These are phyloP conservation scores for Anguilla obscura DNA, from an alignment of 2,797 vertebrate genomes.

Conservation along the genomic window DNA sequence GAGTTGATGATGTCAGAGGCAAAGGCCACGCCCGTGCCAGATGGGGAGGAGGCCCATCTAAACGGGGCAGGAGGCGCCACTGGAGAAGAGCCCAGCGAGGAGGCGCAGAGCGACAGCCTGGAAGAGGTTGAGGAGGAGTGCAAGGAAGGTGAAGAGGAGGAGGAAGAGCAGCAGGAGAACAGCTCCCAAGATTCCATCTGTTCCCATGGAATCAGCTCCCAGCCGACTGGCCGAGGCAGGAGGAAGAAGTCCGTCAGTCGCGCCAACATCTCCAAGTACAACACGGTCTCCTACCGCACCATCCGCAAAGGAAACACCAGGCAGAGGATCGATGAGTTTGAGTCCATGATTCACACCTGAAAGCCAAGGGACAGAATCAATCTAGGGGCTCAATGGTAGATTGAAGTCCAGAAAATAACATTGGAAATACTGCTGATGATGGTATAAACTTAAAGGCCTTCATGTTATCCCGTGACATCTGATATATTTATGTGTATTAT, in stretches of 20 bases:
- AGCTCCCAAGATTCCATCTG: slow-evolving; percentile 41
- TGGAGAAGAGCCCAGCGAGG: slow-evolving; percentile 29
- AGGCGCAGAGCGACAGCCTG: slow-evolving; percentile 59
- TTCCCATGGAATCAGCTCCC: slow-evolving; percentile 38
- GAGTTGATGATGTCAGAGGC: slow-evolving; percentile 35
- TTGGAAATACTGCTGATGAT: background rate
- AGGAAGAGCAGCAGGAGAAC: slow-evolving; percentile 43
- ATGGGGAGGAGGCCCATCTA: background rate
- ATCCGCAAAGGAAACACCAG: slow-evolving; percentile 90
- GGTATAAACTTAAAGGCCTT: background rate
- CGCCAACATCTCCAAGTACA: slow-evolving; percentile 75
- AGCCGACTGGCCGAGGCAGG: slow-evolving; percentile 33
- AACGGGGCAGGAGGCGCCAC: slow-evolving; percentile 22
- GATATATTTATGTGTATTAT: background rate
- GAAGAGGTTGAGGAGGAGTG: slow-evolving; percentile 19
- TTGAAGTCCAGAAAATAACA: background rate
- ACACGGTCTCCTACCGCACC: slow-evolving; percentile 88
- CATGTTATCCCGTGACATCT: background rate
- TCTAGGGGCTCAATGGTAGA: background rate
- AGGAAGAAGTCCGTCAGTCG: slow-evolving; percentile 69
- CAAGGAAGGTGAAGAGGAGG: background rate
- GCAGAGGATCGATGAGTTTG: slow-evolving; percentile 91
- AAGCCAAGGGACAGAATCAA: background rate
- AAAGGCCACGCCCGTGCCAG: background rate
- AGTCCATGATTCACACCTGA: slow-evolving; percentile 75